phyloP scores from a whole-genome alignment of 2,113 vertebrate genomes.

The Synchiropus splendidus region DNA sequence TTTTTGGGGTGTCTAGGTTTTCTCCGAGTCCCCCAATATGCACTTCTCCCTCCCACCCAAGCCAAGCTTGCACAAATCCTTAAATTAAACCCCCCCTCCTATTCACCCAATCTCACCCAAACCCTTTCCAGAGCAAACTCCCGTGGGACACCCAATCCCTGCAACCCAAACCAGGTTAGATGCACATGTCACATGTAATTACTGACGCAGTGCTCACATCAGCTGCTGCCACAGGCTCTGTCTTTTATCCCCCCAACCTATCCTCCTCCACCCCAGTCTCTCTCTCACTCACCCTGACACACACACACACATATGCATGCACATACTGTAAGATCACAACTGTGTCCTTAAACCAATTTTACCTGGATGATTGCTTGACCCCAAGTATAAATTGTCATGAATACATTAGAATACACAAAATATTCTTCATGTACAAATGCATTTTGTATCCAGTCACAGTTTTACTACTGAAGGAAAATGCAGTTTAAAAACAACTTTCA shows the following conservation, averaged over 20 bases:
- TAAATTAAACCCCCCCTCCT: slow-evolving; percentile 36
- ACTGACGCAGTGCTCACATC: slow-evolving; percentile 50
- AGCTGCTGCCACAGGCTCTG: slow-evolving; percentile 40
- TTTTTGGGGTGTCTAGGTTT: slow-evolving; percentile 22
- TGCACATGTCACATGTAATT: slow-evolving; percentile 68
- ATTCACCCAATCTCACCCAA: slow-evolving; percentile 10
- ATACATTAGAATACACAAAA: slow-evolving; percentile 3
- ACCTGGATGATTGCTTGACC: slow-evolving; percentile 22
- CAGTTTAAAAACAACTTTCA: no score
- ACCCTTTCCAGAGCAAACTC: slow-evolving; percentile 29
- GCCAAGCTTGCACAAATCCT: slow-evolving; percentile 51
- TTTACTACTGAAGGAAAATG: no score
- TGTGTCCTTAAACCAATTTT: slow-evolving; percentile 24
- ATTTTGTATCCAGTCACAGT: no score
- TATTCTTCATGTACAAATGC: neutral
- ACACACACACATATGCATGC: slow-evolving; percentile 14
- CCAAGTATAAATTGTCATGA: no score
- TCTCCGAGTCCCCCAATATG: slow-evolving; percentile 30
- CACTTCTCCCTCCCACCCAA: slow-evolving; percentile 36
- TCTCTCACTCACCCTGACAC: neutral
- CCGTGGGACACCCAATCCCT: slow-evolving; percentile 53
- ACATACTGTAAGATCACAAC: slow-evolving; percentile 3
- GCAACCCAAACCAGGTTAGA: slow-evolving; percentile 66
- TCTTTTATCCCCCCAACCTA: slow-evolving; percentile 22
- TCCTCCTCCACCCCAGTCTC: neutral